These are phyloP conservation scores for Hiodon tergisus DNA, from an alignment of 2,113 vertebrate genomes.

Conservation along the genomic window DNA sequence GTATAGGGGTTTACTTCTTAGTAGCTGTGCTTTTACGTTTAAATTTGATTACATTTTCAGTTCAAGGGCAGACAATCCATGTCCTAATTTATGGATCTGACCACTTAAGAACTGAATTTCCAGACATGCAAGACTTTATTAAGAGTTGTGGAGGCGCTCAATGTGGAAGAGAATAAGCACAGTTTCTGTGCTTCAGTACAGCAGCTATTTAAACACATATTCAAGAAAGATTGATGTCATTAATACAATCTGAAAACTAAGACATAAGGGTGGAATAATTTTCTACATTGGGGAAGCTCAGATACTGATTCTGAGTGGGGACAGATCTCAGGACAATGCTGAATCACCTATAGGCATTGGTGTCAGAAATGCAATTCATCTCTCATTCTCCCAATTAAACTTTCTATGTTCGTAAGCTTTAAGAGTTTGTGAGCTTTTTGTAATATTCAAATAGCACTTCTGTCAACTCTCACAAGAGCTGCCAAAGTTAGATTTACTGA, in stretches of 20 bases:
- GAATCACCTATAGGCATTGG: constrained; percentile 10
- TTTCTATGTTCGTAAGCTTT: neutral
- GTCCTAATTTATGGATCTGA: constrained; percentile 76
- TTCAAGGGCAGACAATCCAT: constrained; percentile 65
- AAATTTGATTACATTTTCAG: neutral
- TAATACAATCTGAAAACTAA: neutral
- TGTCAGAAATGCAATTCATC: constrained; percentile 10
- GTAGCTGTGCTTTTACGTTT: no score
- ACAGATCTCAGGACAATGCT: constrained; percentile 22
- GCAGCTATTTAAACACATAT: constrained; percentile 59
- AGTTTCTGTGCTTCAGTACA: constrained; percentile 79
- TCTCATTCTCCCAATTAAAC: constrained; percentile 13
- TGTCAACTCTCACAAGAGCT: neutral
- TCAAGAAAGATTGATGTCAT: constrained; percentile 17
- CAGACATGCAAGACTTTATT: constrained; percentile 69
- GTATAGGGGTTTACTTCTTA: no score
- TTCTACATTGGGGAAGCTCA: constrained; percentile 60
- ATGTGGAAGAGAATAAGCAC: constrained; percentile 65
- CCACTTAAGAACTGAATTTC: constrained; percentile 67
- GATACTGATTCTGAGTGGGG: constrained; percentile 3
- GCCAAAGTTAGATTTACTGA: neutral
- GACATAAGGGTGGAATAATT: constrained; percentile 31
- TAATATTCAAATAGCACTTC: constrained; percentile 7
- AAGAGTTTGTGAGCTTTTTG: neutral
- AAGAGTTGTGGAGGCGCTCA: constrained; percentile 69